Conservation (phyloP, 2,888 invertebrate genomes). For the Cerastoderma edule region DNA sequence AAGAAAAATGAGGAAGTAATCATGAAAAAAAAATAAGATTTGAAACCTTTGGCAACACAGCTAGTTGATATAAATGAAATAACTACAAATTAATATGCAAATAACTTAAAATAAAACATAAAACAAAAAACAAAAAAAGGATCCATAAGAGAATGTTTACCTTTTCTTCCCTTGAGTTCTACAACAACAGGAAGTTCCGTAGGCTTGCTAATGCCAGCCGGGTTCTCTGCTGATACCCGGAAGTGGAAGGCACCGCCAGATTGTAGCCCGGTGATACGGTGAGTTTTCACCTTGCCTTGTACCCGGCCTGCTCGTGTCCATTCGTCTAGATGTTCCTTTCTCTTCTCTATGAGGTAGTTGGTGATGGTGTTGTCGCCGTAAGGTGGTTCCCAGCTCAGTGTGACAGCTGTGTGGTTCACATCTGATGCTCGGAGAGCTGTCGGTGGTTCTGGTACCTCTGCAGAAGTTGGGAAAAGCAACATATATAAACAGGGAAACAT, state of each 20-base stretch:
- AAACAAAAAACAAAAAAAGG: too few species aligned
- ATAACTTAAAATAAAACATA: too few species aligned
- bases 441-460: constrained; percentile 76
- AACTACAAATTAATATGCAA: too few species aligned
- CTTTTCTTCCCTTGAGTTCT: constrained; percentile 76
- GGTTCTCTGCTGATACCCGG: constrained; percentile 92
- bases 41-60: too few species aligned
- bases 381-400: constrained; percentile 80
- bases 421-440: constrained; percentile 77
- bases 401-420: constrained; percentile 75
- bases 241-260: constrained; percentile 89
- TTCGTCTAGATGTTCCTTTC: constrained; percentile 88
- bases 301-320: constrained; percentile 86
- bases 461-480: constrained; percentile 9
- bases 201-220: constrained; percentile 78
- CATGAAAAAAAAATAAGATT: too few species aligned
- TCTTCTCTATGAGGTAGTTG: constrained; percentile 81
- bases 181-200: constrained; percentile 77
- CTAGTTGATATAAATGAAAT: too few species aligned
- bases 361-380: constrained; percentile 80
- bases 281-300: constrained; percentile 68
- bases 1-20: too few species aligned
- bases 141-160: too few species aligned
- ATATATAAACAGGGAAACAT: neutral
- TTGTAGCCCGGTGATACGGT: constrained; percentile 71